Percentiles rank a stretch among this genome's conserved stretches.
These are phyloP conservation scores for Cochlearius cochlearius DNA, from an alignment of 2,113 vertebrate species.

Conservation along the genomic window DNA sequence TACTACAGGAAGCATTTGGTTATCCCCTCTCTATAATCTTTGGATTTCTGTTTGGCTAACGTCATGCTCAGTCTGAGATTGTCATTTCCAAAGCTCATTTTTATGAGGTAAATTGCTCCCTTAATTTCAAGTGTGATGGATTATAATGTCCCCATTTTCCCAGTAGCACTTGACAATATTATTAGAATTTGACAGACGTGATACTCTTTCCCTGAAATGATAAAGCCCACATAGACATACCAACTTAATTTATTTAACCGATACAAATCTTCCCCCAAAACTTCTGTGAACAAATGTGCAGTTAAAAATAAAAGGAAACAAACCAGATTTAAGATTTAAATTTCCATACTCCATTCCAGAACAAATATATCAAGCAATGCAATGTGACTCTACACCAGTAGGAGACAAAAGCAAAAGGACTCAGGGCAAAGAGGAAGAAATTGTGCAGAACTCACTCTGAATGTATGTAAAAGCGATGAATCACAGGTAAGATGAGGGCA, in stretches of 20 bases:
- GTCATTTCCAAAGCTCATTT: background rate
- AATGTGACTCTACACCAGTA: background rate
- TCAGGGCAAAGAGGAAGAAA: background rate
- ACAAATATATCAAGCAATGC: background rate
- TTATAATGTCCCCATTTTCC: background rate
- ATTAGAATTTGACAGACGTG: background rate
- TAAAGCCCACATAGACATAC: background rate
- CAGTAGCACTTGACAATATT: background rate
- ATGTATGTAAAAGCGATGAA: background rate
- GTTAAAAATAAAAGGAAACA: background rate
- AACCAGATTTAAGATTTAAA: background rate
- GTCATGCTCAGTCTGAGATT: background rate
- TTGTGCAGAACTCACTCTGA: background rate
- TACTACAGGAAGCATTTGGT: background rate
- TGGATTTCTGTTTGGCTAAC: background rate
- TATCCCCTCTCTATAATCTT: background rate
- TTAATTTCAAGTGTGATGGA: background rate
- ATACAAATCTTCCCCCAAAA: background rate
- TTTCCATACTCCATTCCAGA: background rate
- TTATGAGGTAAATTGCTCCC: background rate
- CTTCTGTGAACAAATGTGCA: background rate
- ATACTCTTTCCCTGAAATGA: background rate
- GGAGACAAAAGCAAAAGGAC: background rate
- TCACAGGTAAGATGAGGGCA: background rate
- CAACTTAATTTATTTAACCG: background rate